A percentile compares a stretch with the other conserved stretches of the same genome.
Evolutionary conservation across 2,113 vertebrate genomes (phyloP).

Genomic region (Ophthalmolycus amberensis): DNA sequence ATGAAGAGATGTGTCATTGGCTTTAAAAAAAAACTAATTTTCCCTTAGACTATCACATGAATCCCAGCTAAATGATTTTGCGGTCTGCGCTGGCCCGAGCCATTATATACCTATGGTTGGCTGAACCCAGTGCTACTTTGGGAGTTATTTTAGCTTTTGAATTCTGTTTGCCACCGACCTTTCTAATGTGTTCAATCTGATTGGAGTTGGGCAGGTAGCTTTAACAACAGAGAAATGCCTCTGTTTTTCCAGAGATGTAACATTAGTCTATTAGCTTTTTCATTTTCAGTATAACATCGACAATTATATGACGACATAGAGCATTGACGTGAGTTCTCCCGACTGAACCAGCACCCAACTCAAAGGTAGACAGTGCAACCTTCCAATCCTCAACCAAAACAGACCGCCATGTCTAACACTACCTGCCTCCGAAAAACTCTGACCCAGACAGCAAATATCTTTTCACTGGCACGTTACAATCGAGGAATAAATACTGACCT

Average conservation of each 20-base stretch:
- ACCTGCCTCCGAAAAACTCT: conserved; percentile 12
- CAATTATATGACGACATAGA: too few relatives aligned
- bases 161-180: too few relatives aligned
- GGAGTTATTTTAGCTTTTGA: too few relatives aligned
- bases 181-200: too few relatives aligned
- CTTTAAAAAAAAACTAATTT: too few relatives aligned
- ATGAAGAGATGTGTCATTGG: background rate
- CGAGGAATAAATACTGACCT: conserved; percentile 1
- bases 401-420: conserved; percentile 4
- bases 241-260: too few relatives aligned
- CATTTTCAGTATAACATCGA: too few relatives aligned
- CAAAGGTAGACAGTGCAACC: background rate
- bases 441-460: conserved; percentile 6
- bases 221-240: too few relatives aligned
- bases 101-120: background rate
- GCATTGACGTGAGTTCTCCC: too few relatives aligned
- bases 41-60: background rate
- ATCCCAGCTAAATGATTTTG: background rate
- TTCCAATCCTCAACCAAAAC: conserved; percentile 5
- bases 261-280: too few relatives aligned
- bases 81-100: background rate
- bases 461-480: conserved; percentile 3
- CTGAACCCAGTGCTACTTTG: background rate
- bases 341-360: too few relatives aligned
- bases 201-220: too few relatives aligned